Percentiles rank a stretch among this genome's conserved stretches.
Evolutionary conservation across 2,888 invertebrate genomes (phyloP).

Genomic region (Orthosia incerta): DNA sequence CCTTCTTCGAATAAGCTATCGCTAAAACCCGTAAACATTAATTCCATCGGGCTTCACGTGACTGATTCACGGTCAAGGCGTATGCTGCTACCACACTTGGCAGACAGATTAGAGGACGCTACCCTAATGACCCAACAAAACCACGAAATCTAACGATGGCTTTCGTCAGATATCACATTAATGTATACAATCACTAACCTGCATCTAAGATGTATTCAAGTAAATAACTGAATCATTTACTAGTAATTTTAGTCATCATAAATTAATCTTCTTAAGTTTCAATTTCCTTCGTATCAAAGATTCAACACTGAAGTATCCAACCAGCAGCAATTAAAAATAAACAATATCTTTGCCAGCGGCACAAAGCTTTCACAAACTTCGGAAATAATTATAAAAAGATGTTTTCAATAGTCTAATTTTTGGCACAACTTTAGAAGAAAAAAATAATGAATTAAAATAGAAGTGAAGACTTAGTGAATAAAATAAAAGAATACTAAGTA

Average conservation of each 20-base stretch:
- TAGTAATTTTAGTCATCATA: not conserved
- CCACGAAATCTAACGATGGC: not conserved
- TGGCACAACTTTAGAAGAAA: not conserved
- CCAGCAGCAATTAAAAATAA: conserved; percentile 20
- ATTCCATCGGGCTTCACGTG: not conserved
- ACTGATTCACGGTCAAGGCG: not conserved
- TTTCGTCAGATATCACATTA: not conserved
- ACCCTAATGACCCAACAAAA: not conserved
- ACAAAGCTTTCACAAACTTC: conserved; percentile 23
- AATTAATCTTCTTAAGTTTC: not conserved
- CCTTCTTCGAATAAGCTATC: no score
- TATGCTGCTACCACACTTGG: not conserved
- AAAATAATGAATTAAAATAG: not conserved
- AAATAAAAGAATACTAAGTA: conserved; percentile 23
- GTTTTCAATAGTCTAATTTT: conserved; percentile 4
- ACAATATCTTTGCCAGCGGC: conserved; percentile 15
- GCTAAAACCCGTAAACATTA: not conserved
- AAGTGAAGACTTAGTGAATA: not conserved
- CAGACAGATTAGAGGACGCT: not conserved
- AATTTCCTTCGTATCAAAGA: not conserved
- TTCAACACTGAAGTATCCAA: not conserved
- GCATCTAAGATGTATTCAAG: not conserved
- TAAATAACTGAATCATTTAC: not conserved
- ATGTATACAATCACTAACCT: no score
- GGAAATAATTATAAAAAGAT: conserved; percentile 12